Conservation (phyloP, 2,113 vertebrate genomes). For the Rhizomys pruinosus region DNA sequence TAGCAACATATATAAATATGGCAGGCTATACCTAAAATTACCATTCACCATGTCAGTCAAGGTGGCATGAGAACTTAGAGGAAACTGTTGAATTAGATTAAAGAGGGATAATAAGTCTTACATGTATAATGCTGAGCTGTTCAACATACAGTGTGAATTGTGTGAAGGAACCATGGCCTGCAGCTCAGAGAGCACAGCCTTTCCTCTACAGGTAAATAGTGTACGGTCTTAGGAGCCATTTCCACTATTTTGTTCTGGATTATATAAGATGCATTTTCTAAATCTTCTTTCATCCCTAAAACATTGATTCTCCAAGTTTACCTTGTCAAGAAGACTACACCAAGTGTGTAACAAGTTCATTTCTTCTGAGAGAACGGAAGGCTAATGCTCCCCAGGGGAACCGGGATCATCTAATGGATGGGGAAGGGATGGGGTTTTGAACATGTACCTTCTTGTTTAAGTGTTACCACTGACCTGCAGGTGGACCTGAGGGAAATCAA, state of each 20-base stretch:
- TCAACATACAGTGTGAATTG: background rate
- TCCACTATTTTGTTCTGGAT: background rate
- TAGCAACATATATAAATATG: background rate
- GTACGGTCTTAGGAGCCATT: background rate
- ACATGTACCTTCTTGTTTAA: background rate
- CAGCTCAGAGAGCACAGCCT: background rate
- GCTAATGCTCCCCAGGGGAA: background rate
- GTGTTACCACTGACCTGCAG: background rate
- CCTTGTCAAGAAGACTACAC: background rate
- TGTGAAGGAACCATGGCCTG: rapidly evolving
- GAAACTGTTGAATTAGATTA: too few relatives aligned
- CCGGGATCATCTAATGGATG: background rate
- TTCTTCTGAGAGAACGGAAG: background rate
- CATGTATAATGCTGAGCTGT: background rate
- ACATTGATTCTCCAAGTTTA: background rate
- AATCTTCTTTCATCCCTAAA: background rate
- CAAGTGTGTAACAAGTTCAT: background rate
- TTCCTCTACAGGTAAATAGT: background rate
- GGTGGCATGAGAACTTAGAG: background rate
- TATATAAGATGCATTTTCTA: slow-evolving; percentile 19
- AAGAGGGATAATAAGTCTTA: too few relatives aligned
- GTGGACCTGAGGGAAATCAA: slow-evolving; percentile 27
- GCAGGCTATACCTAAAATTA: background rate
- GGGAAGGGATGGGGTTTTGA: too few relatives aligned
- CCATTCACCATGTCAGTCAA: background rate